Evolutionary conservation across 2,797 vertebrate genomes (phyloP).

Genomic region (Euthynnus affinis): DNA sequence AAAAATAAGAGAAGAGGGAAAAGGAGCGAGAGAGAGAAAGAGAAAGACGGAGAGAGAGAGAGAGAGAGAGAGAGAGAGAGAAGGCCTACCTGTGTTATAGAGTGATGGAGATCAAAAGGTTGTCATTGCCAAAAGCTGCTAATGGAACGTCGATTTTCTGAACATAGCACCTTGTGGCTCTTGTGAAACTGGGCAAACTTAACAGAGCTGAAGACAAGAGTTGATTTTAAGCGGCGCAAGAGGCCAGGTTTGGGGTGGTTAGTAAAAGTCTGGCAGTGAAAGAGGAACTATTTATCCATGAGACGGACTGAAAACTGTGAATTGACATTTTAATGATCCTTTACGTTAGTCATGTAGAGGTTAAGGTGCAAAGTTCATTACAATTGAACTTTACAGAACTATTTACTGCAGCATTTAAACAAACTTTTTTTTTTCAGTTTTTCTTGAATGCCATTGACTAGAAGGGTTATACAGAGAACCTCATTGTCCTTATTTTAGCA

Average conservation of each 20-base stretch:
- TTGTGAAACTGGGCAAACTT: conserved; percentile 22
- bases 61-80: neutral
- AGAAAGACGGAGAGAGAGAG: too few species aligned
- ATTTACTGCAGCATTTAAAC: neutral
- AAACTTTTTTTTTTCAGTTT: neutral
- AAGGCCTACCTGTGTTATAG: conserved; percentile 35
- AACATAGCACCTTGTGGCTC: conserved; percentile 7
- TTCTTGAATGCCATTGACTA: too few species aligned
- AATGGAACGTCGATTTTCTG: conserved; percentile 38
- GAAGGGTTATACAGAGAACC: neutral
- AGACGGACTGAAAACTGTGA: neutral
- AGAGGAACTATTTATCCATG: neutral
- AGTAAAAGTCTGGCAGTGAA: neutral
- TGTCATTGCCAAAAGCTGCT: conserved; percentile 46
- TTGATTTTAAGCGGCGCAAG: neutral
- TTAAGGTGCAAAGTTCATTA: neutral
- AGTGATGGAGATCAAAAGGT: conserved; percentile 40
- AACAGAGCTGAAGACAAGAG: conserved; percentile 5
- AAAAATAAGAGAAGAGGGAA: neutral
- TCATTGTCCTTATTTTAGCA: neutral
- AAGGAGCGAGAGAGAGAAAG: neutral
- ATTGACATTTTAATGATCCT: neutral
- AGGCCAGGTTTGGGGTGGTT: neutral
- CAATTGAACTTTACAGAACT: neutral
- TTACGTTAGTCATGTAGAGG: neutral